These are phyloP conservation scores for Podabrus alpinus DNA, from an alignment of 2,888 invertebrate species.

Conservation along the genomic window DNA sequence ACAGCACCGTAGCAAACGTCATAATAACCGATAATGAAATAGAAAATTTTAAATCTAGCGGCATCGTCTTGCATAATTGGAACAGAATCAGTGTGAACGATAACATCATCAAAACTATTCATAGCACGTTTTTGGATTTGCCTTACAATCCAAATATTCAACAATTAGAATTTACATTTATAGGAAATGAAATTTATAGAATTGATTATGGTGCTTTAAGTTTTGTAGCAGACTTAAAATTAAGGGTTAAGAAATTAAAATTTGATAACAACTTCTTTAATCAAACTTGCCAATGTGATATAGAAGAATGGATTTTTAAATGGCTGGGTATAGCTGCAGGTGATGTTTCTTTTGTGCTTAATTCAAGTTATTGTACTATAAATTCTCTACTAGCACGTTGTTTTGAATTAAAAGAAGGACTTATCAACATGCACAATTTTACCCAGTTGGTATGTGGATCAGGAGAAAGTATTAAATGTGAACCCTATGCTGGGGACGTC, in stretches of 20 bases:
- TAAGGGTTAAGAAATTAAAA: constrained; percentile 54
- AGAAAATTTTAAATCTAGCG: constrained; percentile 60
- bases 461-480: constrained; percentile 61
- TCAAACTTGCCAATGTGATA: constrained; percentile 66
- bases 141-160: constrained; percentile 43
- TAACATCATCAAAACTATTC: constrained; percentile 67
- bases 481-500: constrained; percentile 57
- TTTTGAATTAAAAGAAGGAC: constrained; percentile 67
- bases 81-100: constrained; percentile 65
- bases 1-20: constrained; percentile 65
- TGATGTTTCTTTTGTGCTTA: constrained; percentile 54
- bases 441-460: constrained; percentile 64
- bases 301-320: constrained; percentile 62
- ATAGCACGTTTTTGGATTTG: constrained; percentile 52
- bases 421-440: constrained; percentile 66
- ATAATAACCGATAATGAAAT: constrained; percentile 66
- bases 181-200: constrained; percentile 62
- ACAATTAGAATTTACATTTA: constrained; percentile 56
- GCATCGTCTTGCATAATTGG: constrained; percentile 70
- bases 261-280: constrained; percentile 68
- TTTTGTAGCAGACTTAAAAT: constrained; percentile 62
- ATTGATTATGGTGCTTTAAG: constrained; percentile 60
- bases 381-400: constrained; percentile 64
- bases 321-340: constrained; percentile 55
- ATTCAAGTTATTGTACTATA: constrained; percentile 68